Conservation (phyloP, 2,888 invertebrate genomes). For the Chrysolina haemoptera region DNA sequence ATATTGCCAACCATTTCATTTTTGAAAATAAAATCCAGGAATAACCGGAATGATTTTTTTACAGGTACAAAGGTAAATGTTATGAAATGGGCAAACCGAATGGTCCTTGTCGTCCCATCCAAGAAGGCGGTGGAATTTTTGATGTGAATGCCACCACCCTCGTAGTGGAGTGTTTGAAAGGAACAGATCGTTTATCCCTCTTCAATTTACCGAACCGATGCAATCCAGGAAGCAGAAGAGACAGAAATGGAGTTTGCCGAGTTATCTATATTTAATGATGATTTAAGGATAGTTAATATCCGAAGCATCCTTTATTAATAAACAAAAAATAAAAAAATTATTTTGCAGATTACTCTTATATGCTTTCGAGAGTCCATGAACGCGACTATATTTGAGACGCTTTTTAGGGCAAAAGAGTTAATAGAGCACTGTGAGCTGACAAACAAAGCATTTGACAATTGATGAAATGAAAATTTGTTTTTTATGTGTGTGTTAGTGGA, state of each 20-base stretch:
- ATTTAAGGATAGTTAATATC: not conserved
- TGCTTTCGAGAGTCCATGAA: no score
- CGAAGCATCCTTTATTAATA: not conserved
- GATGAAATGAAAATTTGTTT: no score
- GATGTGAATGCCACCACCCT: constrained; percentile 76
- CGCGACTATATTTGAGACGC: no score
- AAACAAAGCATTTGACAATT: no score
- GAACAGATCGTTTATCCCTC: constrained; percentile 58
- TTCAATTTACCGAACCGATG: constrained; percentile 56
- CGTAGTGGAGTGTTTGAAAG: constrained; percentile 73
- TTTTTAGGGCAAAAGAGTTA: no score
- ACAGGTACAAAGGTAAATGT: constrained; percentile 69
- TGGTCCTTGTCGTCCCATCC: constrained; percentile 69
- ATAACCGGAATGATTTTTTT: constrained; percentile 59
- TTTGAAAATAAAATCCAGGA: no score
- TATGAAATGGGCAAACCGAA: constrained; percentile 67
- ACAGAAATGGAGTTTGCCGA: constrained; percentile 56
- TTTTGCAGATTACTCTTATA: no score
- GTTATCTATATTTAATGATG: constrained; percentile 39
- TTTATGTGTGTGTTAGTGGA: no score
- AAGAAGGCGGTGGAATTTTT: constrained; percentile 70
- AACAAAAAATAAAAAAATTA: not conserved
- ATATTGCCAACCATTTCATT: no score
- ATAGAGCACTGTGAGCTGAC: no score
- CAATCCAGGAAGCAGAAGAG: constrained; percentile 61